Evolutionary conservation across 2,888 invertebrate genomes (phyloP).

Genomic region (Nebria salina): DNA sequence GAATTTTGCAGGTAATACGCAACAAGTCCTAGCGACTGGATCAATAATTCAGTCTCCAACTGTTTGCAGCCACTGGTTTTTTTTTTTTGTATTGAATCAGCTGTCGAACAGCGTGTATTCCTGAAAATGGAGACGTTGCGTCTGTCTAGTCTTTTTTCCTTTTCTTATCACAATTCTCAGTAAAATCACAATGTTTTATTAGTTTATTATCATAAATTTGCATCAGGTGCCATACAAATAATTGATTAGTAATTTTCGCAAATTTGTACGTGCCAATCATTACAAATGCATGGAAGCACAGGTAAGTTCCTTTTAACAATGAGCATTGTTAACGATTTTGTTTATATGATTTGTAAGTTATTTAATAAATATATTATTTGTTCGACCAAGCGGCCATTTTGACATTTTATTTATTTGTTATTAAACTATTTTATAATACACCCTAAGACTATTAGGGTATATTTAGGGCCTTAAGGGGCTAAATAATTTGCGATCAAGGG

Average conservation of each 20-base stretch:
- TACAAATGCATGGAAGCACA: neutral
- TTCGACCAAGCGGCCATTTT: neutral
- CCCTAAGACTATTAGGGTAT: neutral
- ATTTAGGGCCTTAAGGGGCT: neutral
- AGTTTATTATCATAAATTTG: neutral
- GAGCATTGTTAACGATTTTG: too few species aligned
- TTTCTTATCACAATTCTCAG: conserved; percentile 16
- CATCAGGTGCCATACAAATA: neutral
- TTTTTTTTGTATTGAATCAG: conserved; percentile 20
- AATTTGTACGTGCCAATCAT: neutral
- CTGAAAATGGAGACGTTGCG: conserved; percentile 35
- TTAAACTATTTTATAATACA: neutral
- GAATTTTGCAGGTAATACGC: neutral
- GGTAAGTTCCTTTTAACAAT: neutral
- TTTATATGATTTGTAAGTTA: too few species aligned
- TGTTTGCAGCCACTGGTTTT: conserved; percentile 29
- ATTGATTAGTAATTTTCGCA: neutral
- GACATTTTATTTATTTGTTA: neutral
- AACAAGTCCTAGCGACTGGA: neutral
- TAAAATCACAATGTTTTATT: conserved; percentile 7
- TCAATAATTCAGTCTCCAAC: neutral
- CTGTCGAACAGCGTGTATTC: conserved; percentile 33
- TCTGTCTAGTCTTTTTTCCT: conserved; percentile 7
- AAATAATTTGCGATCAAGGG: neutral
- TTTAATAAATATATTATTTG: neutral